Evolutionary conservation across 2,888 invertebrate species (phyloP), one percentile per base, ranked within the genome.

Genomic region (Philhelius pedissequus): DNA sequence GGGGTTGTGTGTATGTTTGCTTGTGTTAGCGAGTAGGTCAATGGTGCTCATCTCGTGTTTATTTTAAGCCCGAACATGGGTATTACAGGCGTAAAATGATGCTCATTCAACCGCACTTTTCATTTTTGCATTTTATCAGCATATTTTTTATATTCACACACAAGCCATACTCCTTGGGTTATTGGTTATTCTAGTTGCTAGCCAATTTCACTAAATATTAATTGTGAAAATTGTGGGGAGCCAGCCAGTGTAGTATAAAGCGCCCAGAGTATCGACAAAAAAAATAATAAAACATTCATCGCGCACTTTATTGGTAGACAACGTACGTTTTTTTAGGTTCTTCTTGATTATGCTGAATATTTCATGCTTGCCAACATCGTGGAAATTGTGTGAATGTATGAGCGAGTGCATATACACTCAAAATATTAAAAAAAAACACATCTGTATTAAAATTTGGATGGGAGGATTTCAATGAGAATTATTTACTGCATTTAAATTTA

Each of bases 11-110:
- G 13, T 25, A 15, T 27, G 25, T 25, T n/a, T 22, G 15, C 11
- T 7, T 15, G 69, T 58, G 48, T 58, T 50, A 11, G 30, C 25
- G 78, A 74, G 54, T 69, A 64, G 78, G 78, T 78, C 74, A 74
- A 62, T 43, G 68, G 74, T 69, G 74, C 66, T 75, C 74, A 78
- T 66, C 78, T 74, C 32, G 45, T 74, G 58, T 74, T 78, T 78
- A 83, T 78, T 83, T 78, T 66, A 38, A 74, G 22, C 54, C 25
- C n/a, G 32, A 62, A 64, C 64, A 20, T 20, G 43, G 18, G 62
- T 54, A 32, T 74, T 25, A 60, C 52, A 54, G 43, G 54, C 62
- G 50, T 77, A 54, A 25, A 32, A 48, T 48, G 66, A 52, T 79
- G 83, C 32, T 70, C 50, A 83, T 64, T 83, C 52, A 74, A 78